A percentile compares a stretch with the other conserved stretches of the same genome.
phyloP scores from a whole-genome alignment of 2,797 vertebrate genomes.

The Liparis tanakae region DNA sequence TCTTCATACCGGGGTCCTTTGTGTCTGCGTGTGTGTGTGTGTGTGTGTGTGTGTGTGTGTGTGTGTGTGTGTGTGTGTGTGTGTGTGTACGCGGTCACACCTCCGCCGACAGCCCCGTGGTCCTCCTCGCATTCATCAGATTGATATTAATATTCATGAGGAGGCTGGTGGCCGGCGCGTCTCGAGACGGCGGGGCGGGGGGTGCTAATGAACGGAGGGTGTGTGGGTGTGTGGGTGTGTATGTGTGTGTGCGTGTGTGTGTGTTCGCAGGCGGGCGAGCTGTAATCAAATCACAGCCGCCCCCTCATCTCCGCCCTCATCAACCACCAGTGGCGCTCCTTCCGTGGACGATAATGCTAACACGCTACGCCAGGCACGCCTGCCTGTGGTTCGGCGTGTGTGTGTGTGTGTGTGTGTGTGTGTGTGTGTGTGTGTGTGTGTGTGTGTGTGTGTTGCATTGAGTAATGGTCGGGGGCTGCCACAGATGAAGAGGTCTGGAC shows the following conservation, averaged over 20 bases:
- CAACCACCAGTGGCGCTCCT: constrained; percentile 74
- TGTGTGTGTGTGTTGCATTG: constrained; percentile 22
- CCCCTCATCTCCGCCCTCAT: constrained; percentile 75
- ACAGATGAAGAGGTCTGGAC: constrained; percentile 71
- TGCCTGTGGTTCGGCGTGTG: constrained; percentile 18
- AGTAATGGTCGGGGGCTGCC: constrained; percentile 60
- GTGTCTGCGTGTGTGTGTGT: constrained; percentile 14
- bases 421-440: constrained; percentile 9
- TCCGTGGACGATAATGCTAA: constrained; percentile 31
- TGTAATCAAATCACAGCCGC: constrained; percentile 77
- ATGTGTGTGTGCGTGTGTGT: constrained; percentile 9
- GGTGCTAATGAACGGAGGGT: constrained; percentile 63
- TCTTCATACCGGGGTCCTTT: constrained; percentile 34
- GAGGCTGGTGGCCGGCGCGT: constrained; percentile 66
- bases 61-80: no score
- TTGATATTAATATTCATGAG: constrained; percentile 80
- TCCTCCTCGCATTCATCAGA: constrained; percentile 70
- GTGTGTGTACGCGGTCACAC: constrained; percentile 39
- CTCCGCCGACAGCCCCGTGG: constrained; percentile 40
- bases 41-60: no score
- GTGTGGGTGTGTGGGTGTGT: neutral
- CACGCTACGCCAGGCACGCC: constrained; percentile 35
- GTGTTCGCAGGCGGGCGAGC: constrained; percentile 48
- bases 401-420: constrained; percentile 16
- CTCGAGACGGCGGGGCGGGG: constrained; percentile 18